Evolutionary conservation across 2,888 invertebrate species (phyloP).

Genomic region (Oeneis ivallda): DNA sequence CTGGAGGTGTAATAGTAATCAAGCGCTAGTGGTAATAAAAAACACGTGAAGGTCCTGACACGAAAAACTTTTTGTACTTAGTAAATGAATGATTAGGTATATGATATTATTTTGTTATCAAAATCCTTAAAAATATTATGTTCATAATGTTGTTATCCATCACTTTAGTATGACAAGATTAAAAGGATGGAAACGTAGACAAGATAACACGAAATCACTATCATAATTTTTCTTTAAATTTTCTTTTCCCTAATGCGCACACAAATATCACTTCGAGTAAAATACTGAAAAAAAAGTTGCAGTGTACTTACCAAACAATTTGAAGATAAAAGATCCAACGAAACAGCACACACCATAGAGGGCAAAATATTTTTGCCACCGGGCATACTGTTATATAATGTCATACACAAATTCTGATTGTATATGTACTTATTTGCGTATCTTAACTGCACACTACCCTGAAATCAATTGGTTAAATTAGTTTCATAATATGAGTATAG

Average conservation of each 20-base stretch:
- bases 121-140: no score
- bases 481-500: no score
- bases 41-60: no score
- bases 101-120: no score
- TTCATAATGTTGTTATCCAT: no score
- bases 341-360: constrained; percentile 57
- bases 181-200: no score
- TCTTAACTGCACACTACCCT: constrained; percentile 49
- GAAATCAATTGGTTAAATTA: constrained; percentile 22
- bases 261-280: background rate
- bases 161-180: no score
- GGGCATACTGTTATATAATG: constrained; percentile 42
- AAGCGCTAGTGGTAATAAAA: no score
- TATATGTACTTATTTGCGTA: constrained; percentile 54
- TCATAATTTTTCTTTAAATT: background rate
- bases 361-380: constrained; percentile 47
- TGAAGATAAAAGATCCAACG: constrained; percentile 49
- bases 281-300: background rate
- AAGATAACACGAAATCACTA: no score
- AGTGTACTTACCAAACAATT: constrained; percentile 55
- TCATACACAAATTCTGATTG: constrained; percentile 49
- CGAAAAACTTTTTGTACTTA: no score
- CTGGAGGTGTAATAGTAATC: no score
- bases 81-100: no score
- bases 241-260: background rate